phyloP scores from a whole-genome alignment of 2,888 invertebrate species.

The Belgica antarctica region DNA sequence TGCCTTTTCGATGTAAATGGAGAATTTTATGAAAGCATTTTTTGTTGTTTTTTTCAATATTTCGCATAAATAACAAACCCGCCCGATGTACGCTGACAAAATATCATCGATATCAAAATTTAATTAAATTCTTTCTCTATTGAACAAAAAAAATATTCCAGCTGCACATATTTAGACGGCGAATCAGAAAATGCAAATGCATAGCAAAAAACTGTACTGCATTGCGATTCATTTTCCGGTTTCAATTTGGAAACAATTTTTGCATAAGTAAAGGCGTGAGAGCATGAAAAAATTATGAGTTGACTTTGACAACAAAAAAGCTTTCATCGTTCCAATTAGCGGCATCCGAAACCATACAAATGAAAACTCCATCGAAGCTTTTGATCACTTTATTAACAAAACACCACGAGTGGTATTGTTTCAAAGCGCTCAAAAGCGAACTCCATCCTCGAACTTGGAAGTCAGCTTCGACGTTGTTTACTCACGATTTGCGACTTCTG shows the following conservation, averaged over 20 bases:
- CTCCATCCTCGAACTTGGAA: constrained; percentile 27
- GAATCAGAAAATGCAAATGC: no score
- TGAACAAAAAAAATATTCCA: constrained; percentile 8
- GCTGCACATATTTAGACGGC: no score
- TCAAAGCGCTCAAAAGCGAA: no score
- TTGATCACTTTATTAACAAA: constrained; percentile 9
- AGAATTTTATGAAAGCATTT: not conserved
- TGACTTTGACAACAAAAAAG: constrained; percentile 13
- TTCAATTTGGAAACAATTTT: constrained; percentile 18
- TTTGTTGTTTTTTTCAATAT: constrained; percentile 2
- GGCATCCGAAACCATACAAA: constrained; percentile 24
- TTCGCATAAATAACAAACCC: constrained; percentile 22
- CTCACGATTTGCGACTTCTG: not conserved
- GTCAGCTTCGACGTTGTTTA: not conserved
- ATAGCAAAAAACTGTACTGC: not conserved
- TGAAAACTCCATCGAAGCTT: constrained; percentile 33
- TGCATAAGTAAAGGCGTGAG: constrained; percentile 24
- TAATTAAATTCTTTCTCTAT: constrained; percentile 19
- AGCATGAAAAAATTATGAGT: constrained; percentile 15
- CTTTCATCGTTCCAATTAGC: constrained; percentile 11
- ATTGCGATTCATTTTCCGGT: constrained; percentile 5
- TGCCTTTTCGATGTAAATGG: constrained; percentile 6
- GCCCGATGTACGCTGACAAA: constrained; percentile 21
- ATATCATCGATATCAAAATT: constrained; percentile 41
- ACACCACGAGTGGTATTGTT: no score